Evolutionary conservation across 2,797 vertebrate species (phyloP), one percentile per base, ranked within the genome.

Genomic region (Choloepus didactylus): DNA sequence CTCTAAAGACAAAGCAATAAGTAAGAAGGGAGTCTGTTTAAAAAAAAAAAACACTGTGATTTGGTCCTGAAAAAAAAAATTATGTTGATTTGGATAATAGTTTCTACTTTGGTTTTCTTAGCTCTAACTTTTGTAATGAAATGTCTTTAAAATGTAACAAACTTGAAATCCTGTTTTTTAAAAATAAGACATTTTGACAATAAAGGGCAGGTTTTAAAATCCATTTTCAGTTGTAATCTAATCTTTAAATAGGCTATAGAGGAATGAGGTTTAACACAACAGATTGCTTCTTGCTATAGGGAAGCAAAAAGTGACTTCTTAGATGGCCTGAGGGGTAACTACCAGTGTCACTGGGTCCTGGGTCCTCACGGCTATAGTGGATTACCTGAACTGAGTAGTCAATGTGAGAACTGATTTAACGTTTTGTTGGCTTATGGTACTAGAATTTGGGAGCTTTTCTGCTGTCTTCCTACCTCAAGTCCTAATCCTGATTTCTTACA

Each of bases 101-200:
- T 54, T 66, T 84, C 46, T 76, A 29, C 56, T 93, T 79, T 91
- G 69, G 46, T 92, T 95, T 92, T 94, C n/a, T 79, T 44, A 82
- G 18, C 62, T 54, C 72, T 38, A 77, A 31, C 31, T 67, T 77
- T 67, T 87, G 31, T 86, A 56, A 49, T 62, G 35, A 87, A 79
- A 11, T 72, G 21, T 59, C 44, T 92, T 94, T 89, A 80, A 83
- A 93, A 62, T 54, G 80, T 23, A 70, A 18, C 44, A 49, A 56
- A 35, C 59, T 89, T 79, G 44, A 77, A 79, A 95, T 44, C 23
- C 4, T 31, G 41, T 94, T 86, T 89, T 31, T 49, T 27, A 29
- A 46, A 75, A 75, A 18, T 0, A 31, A 21, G 23, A 14, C 44
- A 18, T 75, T 75, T 75, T 16, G 72, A 75, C 46, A 25, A 51